Base-by-base conservation (phyloP, 37 sponge, comb jelly and placozoan species). In the Ephydatia muelleri region DNA sequence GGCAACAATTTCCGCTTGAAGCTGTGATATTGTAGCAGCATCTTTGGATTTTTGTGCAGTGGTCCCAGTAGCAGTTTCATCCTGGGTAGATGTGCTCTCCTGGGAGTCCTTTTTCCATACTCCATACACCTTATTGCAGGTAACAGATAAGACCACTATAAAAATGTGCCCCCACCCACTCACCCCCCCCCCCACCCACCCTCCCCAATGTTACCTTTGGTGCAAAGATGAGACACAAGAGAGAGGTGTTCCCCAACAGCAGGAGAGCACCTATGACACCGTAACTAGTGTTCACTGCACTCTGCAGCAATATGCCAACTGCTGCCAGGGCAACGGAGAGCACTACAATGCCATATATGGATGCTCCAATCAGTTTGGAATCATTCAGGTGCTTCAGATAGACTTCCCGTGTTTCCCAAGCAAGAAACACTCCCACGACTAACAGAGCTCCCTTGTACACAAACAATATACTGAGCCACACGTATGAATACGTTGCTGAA, bases 371-470 rank as follows among this genome's bases (percentile, higher is more conserved):
- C 28, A 85, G 31, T 11, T 73, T 68, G 78, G 91, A 90, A 23
- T 90, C 91, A 70, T 90, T 90, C 47, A 90, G 76, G 25, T 85
- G 67, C 30, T 65, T 65, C 26, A 85, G 81, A 31, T 90, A 82
- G 19, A 90, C 82, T 28, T 82, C 82, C 11, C 91, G 65, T 25
- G 91, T 90, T 79, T 90, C 91, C 76, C 85, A 85, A 28, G 91
- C 86, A 28, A 90, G 86, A 38, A 86, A 83, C 14, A 87, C 73
- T 66, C 92, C 87, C 26, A 83, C 38, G 26, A 91, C 28, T 13
- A 91, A 65, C 23, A 82, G 76, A n/a, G 84, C 34, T 16, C 84
- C 92, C 80, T 91, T 91, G 75, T 87, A 86, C 37, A 68, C 87
- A 27, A 87, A 30, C 36, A 91, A 77, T 36, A 86, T 78, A 19